Base-by-base conservation (phyloP, 2,797 vertebrate genomes). In the Smutsia temminckii region DNA sequence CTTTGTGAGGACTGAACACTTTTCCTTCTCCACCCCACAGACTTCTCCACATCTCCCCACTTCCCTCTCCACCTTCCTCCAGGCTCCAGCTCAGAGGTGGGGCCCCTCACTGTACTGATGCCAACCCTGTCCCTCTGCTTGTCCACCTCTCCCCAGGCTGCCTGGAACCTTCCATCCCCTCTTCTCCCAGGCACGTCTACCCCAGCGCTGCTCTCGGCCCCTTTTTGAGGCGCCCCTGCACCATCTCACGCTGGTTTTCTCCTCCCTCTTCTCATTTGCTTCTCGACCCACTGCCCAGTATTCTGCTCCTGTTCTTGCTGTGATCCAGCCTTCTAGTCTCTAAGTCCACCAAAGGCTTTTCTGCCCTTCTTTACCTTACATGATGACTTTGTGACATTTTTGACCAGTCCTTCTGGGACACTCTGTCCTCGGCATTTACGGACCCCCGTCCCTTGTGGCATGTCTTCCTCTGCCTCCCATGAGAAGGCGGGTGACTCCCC, bases 11-110 rank as follows among this genome's bases (percentile, higher is more conserved):
- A 20, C 32, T 4, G 14, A 11, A 49, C 42, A 18, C 5, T 49
- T 29, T 32, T 42, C 1, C 6, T 49, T 34, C 66, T 66, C 42
- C 7, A 4, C 7, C 27, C 57, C 29, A 78, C 1, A 8, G 25
- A 11, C 63, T 17, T 10, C 20, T 25, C 69, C 37, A 16, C 14
- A 3, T n/a, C 63, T 0, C 0, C 40, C 69, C 23, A 11, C 0
- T 0, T 0, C 40, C 69, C 23, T 13, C 0, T 0, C 10, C 32
- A 37, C 55, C 34, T 3, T 5, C 18, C 42, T 61, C 53, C 8
- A 12, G 55, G 55, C 59, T 40, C 42, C 21, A 55, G 10, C 75
- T n/a, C 37, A n/a, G 40, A 21, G 23, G 32, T 17, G n/a, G 32
- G 57, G 21, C 29, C 46, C 8, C 49, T 25, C 68, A 17, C 27